A percentile compares a stretch with the other conserved stretches of the same genome.
Evolutionary conservation across 1,140 invertebrate species (phyloP).

Genomic region (Bradysia coprophila): DNA sequence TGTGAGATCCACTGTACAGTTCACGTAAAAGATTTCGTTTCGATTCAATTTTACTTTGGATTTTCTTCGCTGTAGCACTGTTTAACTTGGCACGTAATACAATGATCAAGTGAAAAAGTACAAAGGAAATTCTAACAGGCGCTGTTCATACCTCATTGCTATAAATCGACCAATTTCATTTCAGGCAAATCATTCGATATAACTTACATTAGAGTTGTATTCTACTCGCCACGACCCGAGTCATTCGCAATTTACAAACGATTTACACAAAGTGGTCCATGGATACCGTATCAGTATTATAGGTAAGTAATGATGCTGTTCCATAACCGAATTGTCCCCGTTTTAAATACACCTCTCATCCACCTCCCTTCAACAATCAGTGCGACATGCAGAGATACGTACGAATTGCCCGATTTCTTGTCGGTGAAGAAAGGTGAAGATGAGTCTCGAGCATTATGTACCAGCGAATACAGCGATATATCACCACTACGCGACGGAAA

Average conservation of each 20-base stretch:
- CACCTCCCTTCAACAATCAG: no score
- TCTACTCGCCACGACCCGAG: conserved; percentile 87
- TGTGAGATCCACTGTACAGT: no score
- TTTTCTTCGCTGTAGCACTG: no score
- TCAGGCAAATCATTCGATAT: conserved; percentile 95
- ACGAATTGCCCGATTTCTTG: conserved; percentile 56
- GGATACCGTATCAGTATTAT: conserved; percentile 96
- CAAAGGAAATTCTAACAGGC: no score
- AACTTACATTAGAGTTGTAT: conserved; percentile 84
- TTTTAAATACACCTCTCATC: not conserved
- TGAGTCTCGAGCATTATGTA: conserved; percentile 82
- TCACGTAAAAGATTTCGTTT: no score
- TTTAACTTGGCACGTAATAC: no score
- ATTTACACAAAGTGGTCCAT: conserved; percentile 52
- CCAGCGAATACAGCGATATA: conserved; percentile 92
- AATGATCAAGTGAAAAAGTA: no score
- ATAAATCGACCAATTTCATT: no score
- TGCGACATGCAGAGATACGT: conserved; percentile 78
- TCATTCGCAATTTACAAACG: conserved; percentile 94
- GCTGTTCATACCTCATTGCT: no score
- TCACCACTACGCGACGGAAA: conserved; percentile 89
- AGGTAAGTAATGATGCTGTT: conserved; percentile 28
- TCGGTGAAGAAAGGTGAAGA: conserved; percentile 48
- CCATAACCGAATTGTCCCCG: not conserved
- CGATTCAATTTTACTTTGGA: no score